Evolutionary conservation across 1,140 invertebrate genomes (phyloP).

Genomic region (Ectropis grisescens): DNA sequence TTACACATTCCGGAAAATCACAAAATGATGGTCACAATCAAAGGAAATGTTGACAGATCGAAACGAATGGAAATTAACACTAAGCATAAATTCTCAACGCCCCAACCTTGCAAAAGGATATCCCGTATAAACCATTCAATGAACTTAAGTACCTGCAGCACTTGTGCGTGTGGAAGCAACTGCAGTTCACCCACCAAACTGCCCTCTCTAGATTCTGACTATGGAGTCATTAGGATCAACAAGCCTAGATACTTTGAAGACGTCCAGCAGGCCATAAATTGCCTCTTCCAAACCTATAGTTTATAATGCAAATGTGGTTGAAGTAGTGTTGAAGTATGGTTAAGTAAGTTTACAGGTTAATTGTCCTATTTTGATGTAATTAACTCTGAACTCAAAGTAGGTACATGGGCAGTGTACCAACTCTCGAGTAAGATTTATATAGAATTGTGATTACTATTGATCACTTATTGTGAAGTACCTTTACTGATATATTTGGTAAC

Average conservation of each 20-base stretch:
- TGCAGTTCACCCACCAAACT: constrained; percentile 11
- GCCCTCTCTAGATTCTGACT: constrained; percentile 55
- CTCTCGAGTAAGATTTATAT: too few relatives aligned
- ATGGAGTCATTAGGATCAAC: constrained; percentile 42
- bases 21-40: constrained; percentile 52
- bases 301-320: constrained; percentile 25
- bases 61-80: constrained; percentile 44
- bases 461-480: too few relatives aligned
- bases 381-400: too few relatives aligned
- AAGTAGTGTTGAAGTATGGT: too few relatives aligned
- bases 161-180: too few relatives aligned
- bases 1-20: constrained; percentile 46
- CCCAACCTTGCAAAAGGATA: constrained; percentile 21
- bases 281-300: constrained; percentile 47
- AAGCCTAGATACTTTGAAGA: constrained; percentile 59
- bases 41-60: constrained; percentile 42
- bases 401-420: too few relatives aligned
- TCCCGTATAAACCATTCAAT: constrained; percentile 28
- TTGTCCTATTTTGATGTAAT: too few relatives aligned
- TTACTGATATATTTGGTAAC: too few relatives aligned
- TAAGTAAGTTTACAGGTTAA: too few relatives aligned
- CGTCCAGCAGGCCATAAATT: constrained; percentile 51
- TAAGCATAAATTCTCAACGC: constrained; percentile 30
- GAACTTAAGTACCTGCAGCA: constrained; percentile 25
- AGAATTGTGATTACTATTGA: too few relatives aligned